phyloP scores from a whole-genome alignment of 1,140 invertebrate species.

The Medauroidea extradentata region DNA sequence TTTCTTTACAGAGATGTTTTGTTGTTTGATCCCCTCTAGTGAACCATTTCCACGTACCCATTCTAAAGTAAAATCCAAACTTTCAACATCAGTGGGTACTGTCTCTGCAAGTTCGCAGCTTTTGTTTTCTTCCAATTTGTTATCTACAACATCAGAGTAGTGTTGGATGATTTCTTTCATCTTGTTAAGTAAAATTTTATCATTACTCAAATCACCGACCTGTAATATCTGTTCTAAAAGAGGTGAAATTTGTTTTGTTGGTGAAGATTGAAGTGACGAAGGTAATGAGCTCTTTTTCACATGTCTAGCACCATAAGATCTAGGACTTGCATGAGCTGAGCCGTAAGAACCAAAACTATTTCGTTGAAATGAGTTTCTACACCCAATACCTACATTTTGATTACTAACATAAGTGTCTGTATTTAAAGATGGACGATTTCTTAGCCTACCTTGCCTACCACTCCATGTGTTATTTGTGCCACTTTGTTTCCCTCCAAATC shows the following conservation, averaged over 20 bases:
- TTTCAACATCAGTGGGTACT: constrained; percentile 45
- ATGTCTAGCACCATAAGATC: too few relatives aligned
- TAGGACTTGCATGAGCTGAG: too few relatives aligned
- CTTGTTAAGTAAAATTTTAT: constrained; percentile 61
- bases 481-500: too few relatives aligned
- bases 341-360: too few relatives aligned
- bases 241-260: constrained; percentile 56
- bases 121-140: constrained; percentile 53
- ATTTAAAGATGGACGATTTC: too few relatives aligned
- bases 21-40: neutral
- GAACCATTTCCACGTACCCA: constrained; percentile 57
- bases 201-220: constrained; percentile 48
- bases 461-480: too few relatives aligned
- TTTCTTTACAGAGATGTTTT: neutral
- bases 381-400: too few relatives aligned
- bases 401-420: too few relatives aligned
- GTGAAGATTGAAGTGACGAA: constrained; percentile 31
- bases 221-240: constrained; percentile 65
- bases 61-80: constrained; percentile 62
- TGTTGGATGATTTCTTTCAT: constrained; percentile 55
- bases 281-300: constrained; percentile 1
- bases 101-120: neutral
- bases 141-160: constrained; percentile 12
- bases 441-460: too few relatives aligned
- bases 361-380: too few relatives aligned